Evolutionary conservation across 1,140 invertebrate species (phyloP), one percentile per base, ranked within the genome.

Genomic region (Lepidostoma basale): DNA sequence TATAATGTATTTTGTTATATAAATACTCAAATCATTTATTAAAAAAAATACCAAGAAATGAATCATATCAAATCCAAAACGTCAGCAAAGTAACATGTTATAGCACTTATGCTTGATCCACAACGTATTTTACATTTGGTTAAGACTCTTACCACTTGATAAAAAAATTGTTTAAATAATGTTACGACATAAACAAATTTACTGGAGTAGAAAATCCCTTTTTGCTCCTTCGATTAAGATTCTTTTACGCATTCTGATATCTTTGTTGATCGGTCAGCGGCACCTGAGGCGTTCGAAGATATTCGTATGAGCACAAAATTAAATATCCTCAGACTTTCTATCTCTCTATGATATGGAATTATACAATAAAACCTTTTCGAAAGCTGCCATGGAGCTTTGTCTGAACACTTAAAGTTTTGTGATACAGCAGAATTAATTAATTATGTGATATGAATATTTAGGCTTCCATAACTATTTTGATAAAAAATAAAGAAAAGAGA

Each of bases 31-130:
- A 49, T 49, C 45, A 23, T 26, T 49, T n/a, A n/a, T 49, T 49
- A 23, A 49, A 25, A 59, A 59, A 59, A 25, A 22, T 59, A 23
- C 30, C 20, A 36, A 20, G 26, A 59, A 36, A 23, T 9, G 33
- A 40, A 40, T 59, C 56, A 39, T 59, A 59, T 59, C 56, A 59
- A 59, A 40, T 59, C 67, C 60, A 26, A 69, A 63, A 69, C 60
- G 67, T 69, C 67, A 69, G 49, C 28, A 22, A 18, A 28, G 42
- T 12, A 68, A 68, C 67, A 68, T 63, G 67, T 62, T 63, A 68
- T 47, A 60, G 67, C 67, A 68, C 67, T 68, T 62, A 59, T 44
- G 30, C 14, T 18, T 16, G 1, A 10, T 9, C 18, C 23, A 3
- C 20, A 25, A 10, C 1, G 14, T 10, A 25, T 10, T 23, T 5